Conservation (phyloP, 1,140 invertebrate species). For the Leptestheria dahalacensis region DNA sequence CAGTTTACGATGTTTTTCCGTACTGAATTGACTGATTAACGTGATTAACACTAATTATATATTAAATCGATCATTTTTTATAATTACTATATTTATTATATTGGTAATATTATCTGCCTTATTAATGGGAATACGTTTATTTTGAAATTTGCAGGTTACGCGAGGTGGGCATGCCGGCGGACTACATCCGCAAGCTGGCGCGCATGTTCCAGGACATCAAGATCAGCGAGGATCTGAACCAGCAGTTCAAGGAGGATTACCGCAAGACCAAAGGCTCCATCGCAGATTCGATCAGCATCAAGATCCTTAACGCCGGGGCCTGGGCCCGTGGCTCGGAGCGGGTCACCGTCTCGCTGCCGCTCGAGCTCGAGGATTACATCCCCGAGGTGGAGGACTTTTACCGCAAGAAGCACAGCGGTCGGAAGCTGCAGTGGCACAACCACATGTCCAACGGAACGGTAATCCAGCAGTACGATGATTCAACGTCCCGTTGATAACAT, state of each 20-base stretch:
- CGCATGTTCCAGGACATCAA: slow-evolving; percentile 98
- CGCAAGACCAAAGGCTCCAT: slow-evolving; percentile 34
- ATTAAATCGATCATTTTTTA: slow-evolving; percentile 4
- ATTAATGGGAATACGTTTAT: too few relatives aligned
- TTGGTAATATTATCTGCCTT: too few relatives aligned
- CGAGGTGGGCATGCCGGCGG: slow-evolving; percentile 96
- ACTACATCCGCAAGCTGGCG: slow-evolving; percentile 96
- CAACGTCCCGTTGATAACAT: too few relatives aligned
- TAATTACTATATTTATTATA: slow-evolving; percentile 2
- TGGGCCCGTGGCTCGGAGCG: slow-evolving; percentile 90
- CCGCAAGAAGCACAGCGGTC: slow-evolving; percentile 91
- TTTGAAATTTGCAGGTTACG: too few relatives aligned
- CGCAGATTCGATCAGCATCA: slow-evolving; percentile 38
- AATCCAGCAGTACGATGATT: slow-evolving; percentile 25
- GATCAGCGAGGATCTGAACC: slow-evolving; percentile 95
- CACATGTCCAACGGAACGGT: slow-evolving; percentile 97
- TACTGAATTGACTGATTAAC: too few relatives aligned
- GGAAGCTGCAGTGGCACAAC: slow-evolving; percentile 98
- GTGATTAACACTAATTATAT: slow-evolving; percentile 18
- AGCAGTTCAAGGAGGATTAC: slow-evolving; percentile 65
- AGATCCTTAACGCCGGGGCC: slow-evolving; percentile 94
- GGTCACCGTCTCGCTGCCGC: slow-evolving; percentile 84
- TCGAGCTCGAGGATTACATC: slow-evolving; percentile 96
- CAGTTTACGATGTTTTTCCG: too few relatives aligned
- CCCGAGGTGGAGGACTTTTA: slow-evolving; percentile 92